These are phyloP conservation scores for Ruditapes philippinarum DNA, from an alignment of 1,140 invertebrate genomes.

Conservation along the genomic window DNA sequence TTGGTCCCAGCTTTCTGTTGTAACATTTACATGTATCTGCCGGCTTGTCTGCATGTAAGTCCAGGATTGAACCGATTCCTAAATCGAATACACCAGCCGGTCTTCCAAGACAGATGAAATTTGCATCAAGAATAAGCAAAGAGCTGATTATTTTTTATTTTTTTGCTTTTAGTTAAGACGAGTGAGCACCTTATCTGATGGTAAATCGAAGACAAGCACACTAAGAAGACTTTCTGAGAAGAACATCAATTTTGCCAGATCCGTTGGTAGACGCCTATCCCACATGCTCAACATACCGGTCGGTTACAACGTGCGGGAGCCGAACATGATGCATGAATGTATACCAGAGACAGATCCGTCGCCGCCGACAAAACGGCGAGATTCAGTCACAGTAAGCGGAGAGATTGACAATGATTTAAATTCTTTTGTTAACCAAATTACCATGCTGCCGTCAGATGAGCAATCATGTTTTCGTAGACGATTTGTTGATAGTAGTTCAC, in stretches of 20 bases:
- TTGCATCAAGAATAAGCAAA: too few relatives aligned
- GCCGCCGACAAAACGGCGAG: slow-evolving; percentile 34
- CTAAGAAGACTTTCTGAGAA: slow-evolving; percentile 53
- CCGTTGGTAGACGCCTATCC: slow-evolving; percentile 50
- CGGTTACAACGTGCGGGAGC: slow-evolving; percentile 44
- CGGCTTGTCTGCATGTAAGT: neutral
- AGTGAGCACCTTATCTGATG: neutral
- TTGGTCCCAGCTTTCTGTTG: too few relatives aligned
- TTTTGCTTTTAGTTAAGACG: slow-evolving; percentile 35
- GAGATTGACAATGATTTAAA: neutral
- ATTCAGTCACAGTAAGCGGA: slow-evolving; percentile 60
- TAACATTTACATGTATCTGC: too few relatives aligned
- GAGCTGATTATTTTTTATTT: too few relatives aligned
- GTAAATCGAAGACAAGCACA: neutral
- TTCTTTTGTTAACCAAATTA: neutral
- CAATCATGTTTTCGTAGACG: neutral
- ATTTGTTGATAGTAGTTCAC: slow-evolving; percentile 25
- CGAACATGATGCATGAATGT: slow-evolving; percentile 24
- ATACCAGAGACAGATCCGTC: neutral
- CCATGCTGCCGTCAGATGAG: too few relatives aligned
- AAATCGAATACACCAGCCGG: neutral
- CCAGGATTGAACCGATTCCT: neutral
- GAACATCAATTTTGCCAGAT: slow-evolving; percentile 56
- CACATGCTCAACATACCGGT: slow-evolving; percentile 44
- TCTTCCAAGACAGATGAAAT: neutral